These are phyloP conservation scores for Rhinoraja longicauda DNA, from an alignment of 2,797 vertebrate genomes.

Conservation along the genomic window DNA sequence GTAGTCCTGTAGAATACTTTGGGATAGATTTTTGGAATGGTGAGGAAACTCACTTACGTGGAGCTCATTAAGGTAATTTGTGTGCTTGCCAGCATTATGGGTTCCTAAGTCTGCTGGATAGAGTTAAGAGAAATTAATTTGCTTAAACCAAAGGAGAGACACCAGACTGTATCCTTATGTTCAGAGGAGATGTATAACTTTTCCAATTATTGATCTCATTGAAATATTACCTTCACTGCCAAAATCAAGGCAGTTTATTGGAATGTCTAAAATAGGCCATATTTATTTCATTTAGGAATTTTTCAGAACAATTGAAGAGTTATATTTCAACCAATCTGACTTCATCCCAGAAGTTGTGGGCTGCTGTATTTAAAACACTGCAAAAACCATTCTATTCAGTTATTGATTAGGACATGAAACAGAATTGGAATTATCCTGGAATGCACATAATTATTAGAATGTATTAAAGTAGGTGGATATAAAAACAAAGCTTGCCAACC, in stretches of 20 bases:
- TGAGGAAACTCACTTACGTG: not conserved
- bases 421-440: too few species aligned
- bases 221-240: not conserved
- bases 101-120: too few species aligned
- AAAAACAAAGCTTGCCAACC: not conserved
- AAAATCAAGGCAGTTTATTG: not conserved
- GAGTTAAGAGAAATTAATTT: not conserved
- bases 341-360: too few species aligned
- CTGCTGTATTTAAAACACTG: too few species aligned
- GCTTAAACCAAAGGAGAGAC: not conserved
- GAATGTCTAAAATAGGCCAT: not conserved
- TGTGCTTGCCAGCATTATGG: not conserved
- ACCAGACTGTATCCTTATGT: not conserved
- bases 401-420: too few species aligned
- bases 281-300: not conserved
- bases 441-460: too few species aligned
- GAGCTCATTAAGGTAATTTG: not conserved
- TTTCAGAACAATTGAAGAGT: not conserved
- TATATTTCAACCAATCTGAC: not conserved
- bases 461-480: too few species aligned
- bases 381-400: too few species aligned
- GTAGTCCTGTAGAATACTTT: conserved; percentile 53
- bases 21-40: too few species aligned
- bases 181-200: not conserved
- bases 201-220: not conserved